Percentiles rank a stretch among this genome's conserved stretches.
These are phyloP conservation scores for Miniopterus natalensis DNA, from an alignment of 2,113 vertebrate species.

Conservation along the genomic window DNA sequence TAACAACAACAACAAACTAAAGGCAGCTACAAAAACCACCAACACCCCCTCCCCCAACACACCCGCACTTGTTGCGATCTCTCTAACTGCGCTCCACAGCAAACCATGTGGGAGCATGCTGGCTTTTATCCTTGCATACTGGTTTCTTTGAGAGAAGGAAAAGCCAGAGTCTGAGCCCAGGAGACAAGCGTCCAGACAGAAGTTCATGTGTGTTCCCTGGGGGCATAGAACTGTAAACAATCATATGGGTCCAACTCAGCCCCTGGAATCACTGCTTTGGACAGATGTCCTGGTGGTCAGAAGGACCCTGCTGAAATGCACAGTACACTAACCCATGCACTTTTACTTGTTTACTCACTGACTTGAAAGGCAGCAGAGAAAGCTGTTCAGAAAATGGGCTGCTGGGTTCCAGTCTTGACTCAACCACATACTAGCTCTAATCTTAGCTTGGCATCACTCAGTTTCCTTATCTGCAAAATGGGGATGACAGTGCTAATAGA, in stretches of 20 bases:
- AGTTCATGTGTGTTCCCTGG: not conserved
- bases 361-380: not conserved
- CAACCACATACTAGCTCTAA: not conserved
- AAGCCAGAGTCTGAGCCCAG: not conserved
- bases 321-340: rapidly evolving
- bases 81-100: too few species aligned
- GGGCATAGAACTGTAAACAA: not conserved
- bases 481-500: not conserved
- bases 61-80: not conserved
- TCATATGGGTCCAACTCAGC: not conserved
- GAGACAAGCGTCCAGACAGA: not conserved
- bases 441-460: not conserved
- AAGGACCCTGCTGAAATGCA: not conserved
- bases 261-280: not conserved
- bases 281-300: not conserved
- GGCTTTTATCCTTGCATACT: not conserved
- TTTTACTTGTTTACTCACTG: not conserved
- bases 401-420: not conserved
- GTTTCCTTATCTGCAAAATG: constrained; percentile 12
- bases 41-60: not conserved
- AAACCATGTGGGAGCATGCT: not conserved
- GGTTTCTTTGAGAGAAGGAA: not conserved
- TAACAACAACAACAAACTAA: not conserved
- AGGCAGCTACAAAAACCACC: not conserved
- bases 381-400: not conserved